A percentile compares a stretch with the other conserved stretches of the same genome.
These are phyloP conservation scores for Amazona guildingii DNA, from an alignment of 2,113 vertebrate species.

Conservation along the genomic window DNA sequence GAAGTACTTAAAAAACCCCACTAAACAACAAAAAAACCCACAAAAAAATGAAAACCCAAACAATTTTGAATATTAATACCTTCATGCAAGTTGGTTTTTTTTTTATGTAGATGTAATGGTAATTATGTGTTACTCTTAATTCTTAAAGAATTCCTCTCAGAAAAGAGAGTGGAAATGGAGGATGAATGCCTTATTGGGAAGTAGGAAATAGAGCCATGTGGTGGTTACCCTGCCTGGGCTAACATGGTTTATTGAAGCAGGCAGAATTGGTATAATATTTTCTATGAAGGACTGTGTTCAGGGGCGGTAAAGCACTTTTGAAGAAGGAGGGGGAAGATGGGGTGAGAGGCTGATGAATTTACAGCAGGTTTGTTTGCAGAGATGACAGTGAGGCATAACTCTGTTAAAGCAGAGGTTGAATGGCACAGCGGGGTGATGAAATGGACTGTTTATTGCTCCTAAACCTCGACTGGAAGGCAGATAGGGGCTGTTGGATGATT, in stretches of 20 bases:
- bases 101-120: accelerated
- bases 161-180: background rate
- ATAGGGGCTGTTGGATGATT: background rate
- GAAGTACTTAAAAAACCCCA: background rate
- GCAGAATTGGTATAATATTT: background rate
- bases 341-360: background rate
- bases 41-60: background rate
- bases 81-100: background rate
- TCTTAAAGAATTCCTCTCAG: background rate
- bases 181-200: background rate
- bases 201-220: background rate
- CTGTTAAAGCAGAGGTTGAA: background rate
- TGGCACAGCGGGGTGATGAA: background rate
- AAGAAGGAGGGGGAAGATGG: background rate
- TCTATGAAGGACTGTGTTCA: background rate
- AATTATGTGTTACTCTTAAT: background rate
- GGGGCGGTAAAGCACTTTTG: background rate
- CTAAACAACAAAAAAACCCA: background rate
- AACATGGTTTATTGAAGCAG: background rate
- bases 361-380: background rate
- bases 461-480: background rate
- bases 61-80: background rate
- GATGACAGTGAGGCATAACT: background rate
- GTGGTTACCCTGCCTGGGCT: background rate
- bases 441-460: background rate